A percentile compares a stretch with the other conserved stretches of the same genome.
These are phyloP conservation scores for Melitaea cinxia DNA, from an alignment of 1,140 invertebrate genomes.

Conservation along the genomic window DNA sequence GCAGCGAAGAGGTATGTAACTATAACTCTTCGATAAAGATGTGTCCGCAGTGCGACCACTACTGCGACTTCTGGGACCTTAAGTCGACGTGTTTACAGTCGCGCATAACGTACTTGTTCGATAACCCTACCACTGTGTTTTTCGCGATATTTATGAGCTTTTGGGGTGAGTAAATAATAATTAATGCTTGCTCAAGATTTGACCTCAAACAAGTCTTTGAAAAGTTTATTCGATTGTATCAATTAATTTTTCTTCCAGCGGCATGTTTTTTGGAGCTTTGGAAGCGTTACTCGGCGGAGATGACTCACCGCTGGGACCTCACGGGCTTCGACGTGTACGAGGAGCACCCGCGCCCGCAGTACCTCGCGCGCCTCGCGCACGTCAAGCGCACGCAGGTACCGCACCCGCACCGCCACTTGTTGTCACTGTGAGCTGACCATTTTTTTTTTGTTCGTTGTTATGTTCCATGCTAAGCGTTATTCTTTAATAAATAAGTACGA, in stretches of 20 bases:
- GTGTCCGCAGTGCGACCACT: conserved; percentile 93
- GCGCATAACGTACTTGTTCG: conserved; percentile 95
- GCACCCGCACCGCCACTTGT: background rate
- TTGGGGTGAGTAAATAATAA: conserved; percentile 87
- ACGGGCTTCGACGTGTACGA: conserved; percentile 93
- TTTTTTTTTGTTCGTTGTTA: too few species aligned
- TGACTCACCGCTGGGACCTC: conserved; percentile 95
- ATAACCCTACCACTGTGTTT: conserved; percentile 96
- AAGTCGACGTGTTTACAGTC: conserved; percentile 93
- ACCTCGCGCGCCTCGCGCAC: conserved; percentile 86
- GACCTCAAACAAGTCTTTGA: too few species aligned
- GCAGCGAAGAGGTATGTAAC: conserved; percentile 93
- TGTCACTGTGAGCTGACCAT: too few species aligned
- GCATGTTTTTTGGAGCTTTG: conserved; percentile 95
- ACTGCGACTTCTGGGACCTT: conserved; percentile 94
- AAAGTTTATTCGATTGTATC: too few species aligned
- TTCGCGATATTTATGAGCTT: conserved; percentile 99
- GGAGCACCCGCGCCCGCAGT: conserved; percentile 91
- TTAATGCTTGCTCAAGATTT: too few species aligned
- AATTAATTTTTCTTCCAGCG: conserved; percentile 80
- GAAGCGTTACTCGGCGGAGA: conserved; percentile 96
- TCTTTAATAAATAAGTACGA: too few species aligned
- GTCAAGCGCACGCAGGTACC: conserved; percentile 84
- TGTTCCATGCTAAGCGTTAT: too few species aligned
- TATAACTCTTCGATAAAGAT: conserved; percentile 83